Evolutionary conservation across 2,888 invertebrate genomes (phyloP).

Genomic region (Sphaeridia pumilis): DNA sequence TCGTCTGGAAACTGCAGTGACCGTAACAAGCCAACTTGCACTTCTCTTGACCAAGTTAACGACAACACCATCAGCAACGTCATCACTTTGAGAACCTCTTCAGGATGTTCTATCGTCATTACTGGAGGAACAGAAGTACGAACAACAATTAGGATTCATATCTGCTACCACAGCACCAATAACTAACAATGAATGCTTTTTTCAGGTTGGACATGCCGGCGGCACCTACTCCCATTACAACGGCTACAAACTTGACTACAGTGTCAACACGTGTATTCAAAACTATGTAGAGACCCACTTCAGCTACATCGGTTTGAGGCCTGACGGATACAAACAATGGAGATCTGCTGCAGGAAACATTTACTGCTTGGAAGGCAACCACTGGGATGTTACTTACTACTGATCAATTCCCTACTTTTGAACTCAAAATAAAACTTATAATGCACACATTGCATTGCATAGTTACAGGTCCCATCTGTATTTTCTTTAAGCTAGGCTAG

Average conservation of each 20-base stretch:
- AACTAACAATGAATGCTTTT: too few relatives aligned
- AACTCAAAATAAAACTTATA: too few relatives aligned
- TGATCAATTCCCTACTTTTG: background rate
- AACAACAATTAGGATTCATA: too few relatives aligned
- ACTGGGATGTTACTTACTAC: constrained; percentile 33
- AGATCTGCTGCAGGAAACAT: constrained; percentile 27
- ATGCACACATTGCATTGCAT: too few relatives aligned
- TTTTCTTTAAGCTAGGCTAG: too few relatives aligned
- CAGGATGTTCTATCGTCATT: constrained; percentile 26
- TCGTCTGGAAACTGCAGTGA: constrained; percentile 30
- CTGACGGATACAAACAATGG: constrained; percentile 24
- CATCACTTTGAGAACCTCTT: constrained; percentile 20
- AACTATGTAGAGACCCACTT: constrained; percentile 21
- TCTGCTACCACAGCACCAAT: too few relatives aligned
- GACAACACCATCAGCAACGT: constrained; percentile 21
- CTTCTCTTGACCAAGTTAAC: constrained; percentile 24
- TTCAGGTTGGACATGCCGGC: constrained; percentile 23
- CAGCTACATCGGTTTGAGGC: constrained; percentile 21
- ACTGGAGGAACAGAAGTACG: constrained; percentile 33
- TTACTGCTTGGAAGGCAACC: constrained; percentile 31
- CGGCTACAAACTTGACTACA: constrained; percentile 31
- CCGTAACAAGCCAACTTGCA: constrained; percentile 25
- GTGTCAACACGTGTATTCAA: constrained; percentile 24
- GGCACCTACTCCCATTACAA: constrained; percentile 30
- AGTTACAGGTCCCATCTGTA: too few relatives aligned